Evolutionary conservation across 2,113 vertebrate genomes (phyloP), one percentile per base, ranked within the genome.

Genomic region (Dromas ardeola): DNA sequence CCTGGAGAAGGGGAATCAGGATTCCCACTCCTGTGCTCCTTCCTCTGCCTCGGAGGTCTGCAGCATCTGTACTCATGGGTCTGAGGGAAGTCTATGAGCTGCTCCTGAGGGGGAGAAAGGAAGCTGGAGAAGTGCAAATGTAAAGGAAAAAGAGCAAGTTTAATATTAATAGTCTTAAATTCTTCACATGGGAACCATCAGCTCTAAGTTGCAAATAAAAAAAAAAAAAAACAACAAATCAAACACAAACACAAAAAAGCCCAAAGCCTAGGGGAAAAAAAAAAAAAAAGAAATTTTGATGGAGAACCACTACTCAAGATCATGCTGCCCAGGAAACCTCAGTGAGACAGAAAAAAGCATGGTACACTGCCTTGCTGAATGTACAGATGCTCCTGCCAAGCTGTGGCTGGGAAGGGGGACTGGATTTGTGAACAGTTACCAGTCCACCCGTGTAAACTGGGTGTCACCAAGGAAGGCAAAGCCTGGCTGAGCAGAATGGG

Each of bases 1-100:
- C 29, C 53, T 8, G 17, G 50, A 19, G 47, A 40, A 59, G 11
- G 32, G 32, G 19, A 21, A 8, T 9, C 0, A 5, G 50, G 26
- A 62, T 47, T 81, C 25, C 22, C 34, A 4, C 4, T 29, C 17
- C 53, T 10, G 20, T 5, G 15, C 45, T 52, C 8, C 15, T 50
- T 17, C 22, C 47, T 29, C 25, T 21, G 55, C 74, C 11, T 17
- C 11, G 2, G 77, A 30, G 42, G 2, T 14, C 36, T 16, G 55
- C 0, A 0, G 5, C 42, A 19, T 27, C 30, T 3, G 2, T 2
- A 14, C 12, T 42, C 9, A 0, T 3, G 36, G 32, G 23, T 6
- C 67, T 9, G 32, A 43, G 63, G 62, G 74, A 36, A 17, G 42
- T 2, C 92, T 21, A 5, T 0, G 4, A 36, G 72, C 42, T 42